Evolutionary conservation across 2,113 vertebrate genomes (phyloP), one percentile per base, ranked within the genome.

Genomic region (Lophura nycthemera): DNA sequence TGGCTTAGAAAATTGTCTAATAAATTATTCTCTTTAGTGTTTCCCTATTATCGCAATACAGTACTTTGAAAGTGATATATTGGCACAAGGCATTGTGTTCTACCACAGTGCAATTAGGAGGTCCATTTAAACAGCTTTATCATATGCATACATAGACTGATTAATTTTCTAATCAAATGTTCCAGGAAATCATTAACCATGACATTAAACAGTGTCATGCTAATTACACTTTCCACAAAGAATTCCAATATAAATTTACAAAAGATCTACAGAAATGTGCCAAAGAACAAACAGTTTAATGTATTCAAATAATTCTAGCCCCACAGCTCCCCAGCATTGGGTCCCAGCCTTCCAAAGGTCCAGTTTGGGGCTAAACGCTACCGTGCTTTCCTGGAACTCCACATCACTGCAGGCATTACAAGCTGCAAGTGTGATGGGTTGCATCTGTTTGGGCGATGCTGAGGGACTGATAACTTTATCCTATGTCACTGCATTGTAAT

Each of bases 141-240:
- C 97, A 97, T 96, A 95, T 1, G 61, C 96, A 98, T 93, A 97
- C 96, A 97, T 74, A 95, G 92, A 70, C 96, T 97, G 97, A 98
- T 98, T 98, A 98, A 98, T 97, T 98, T 98, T 97, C 97, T 98
- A 98, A 97, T 98, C 97, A 97, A 97, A 96, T 96, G 97, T 97
- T 96, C 97, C 96, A 93, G 92, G 95, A 98, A 98, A 97, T 97
- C 97, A 97, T 97, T 98, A 98, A 95, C 96, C 95, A 96, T 97
- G 97, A 97, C 97, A 97, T 97, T 98, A 98, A 98, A 97, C 94
- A 96, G 83, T 96, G 96, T 96, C 97, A 95, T 95, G 94, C 92
- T 98, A 98, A 98, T 98, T 97, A 97, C 65, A 94, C 86, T 96
- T 91, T 96, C 87, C 92, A 96, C 76, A 86, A 97, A 98, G 97